These are phyloP conservation scores for Potamilus streckersoni DNA, from an alignment of 1,140 invertebrate species.

Conservation along the genomic window DNA sequence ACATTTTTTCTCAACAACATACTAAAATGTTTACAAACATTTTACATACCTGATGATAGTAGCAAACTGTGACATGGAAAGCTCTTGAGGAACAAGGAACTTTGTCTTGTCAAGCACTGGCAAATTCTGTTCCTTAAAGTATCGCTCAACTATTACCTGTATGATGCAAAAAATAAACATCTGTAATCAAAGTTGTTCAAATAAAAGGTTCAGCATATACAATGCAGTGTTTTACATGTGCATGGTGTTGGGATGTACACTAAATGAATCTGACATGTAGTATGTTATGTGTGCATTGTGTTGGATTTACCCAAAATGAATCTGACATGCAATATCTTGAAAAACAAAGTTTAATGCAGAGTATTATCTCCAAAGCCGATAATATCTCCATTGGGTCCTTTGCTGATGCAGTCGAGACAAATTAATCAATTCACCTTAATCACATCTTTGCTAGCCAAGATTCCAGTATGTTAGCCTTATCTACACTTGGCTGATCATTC, in stretches of 20 bases:
- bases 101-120: slow-evolving; percentile 77
- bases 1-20: too few species aligned
- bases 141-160: slow-evolving; percentile 76
- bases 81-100: slow-evolving; percentile 77
- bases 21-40: too few species aligned
- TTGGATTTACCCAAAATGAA: neutral
- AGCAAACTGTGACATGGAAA: slow-evolving; percentile 76
- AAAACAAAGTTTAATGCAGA: neutral
- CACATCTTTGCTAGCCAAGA: too few species aligned
- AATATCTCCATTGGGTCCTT: too few species aligned
- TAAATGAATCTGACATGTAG: neutral
- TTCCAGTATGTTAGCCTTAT: too few species aligned
- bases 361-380: neutral
- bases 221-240: neutral
- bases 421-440: too few species aligned
- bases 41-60: slow-evolving; percentile 73
- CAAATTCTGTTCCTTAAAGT: slow-evolving; percentile 73
- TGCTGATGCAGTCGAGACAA: too few species aligned
- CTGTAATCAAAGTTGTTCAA: too few species aligned
- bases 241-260: neutral
- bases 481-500: too few species aligned
- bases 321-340: neutral
- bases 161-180: slow-evolving; percentile 1
- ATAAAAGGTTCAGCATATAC: too few species aligned
- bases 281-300: too few species aligned